Percentiles rank a stretch among this genome's conserved stretches.
Conservation (phyloP, 2,113 vertebrate species). For the Ciconia stormi region DNA sequence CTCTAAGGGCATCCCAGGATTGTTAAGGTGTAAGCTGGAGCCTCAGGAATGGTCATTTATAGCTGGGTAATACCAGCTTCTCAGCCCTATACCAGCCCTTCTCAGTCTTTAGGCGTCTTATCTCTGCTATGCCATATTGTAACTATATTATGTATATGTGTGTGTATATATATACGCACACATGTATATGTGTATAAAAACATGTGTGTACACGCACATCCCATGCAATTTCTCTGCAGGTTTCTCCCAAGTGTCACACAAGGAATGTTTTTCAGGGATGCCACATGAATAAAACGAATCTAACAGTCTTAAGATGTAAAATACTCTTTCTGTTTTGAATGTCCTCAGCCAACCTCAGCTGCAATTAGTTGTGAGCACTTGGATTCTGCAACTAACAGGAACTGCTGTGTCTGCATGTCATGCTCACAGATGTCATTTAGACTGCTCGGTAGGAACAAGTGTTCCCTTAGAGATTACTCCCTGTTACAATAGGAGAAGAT, state of each 20-base stretch:
- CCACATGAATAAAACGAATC: background rate
- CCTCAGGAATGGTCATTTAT: background rate
- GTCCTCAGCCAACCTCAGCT: conserved; percentile 56
- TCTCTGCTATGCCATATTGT: background rate
- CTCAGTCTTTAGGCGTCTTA: background rate
- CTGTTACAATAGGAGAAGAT: background rate
- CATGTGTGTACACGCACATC: accelerated
- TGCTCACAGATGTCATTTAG: conserved; percentile 40
- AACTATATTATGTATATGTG: background rate
- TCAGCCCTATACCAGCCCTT: background rate
- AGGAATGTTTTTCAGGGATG: background rate
- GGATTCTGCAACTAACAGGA: background rate
- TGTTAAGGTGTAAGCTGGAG: background rate
- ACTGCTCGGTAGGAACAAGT: conserved; percentile 41
- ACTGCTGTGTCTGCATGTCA: conserved; percentile 44
- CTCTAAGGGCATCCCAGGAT: background rate
- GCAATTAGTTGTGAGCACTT: background rate
- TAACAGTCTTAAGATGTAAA: background rate
- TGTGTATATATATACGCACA: accelerated
- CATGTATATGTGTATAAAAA: too few species aligned
- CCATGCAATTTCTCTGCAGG: background rate
- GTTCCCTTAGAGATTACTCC: conserved; percentile 26
- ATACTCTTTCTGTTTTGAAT: background rate
- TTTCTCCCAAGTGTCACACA: background rate
- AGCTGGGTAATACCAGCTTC: background rate